phyloP scores from a whole-genome alignment of 1,140 invertebrate genomes.

The Drosophila arawakana region DNA sequence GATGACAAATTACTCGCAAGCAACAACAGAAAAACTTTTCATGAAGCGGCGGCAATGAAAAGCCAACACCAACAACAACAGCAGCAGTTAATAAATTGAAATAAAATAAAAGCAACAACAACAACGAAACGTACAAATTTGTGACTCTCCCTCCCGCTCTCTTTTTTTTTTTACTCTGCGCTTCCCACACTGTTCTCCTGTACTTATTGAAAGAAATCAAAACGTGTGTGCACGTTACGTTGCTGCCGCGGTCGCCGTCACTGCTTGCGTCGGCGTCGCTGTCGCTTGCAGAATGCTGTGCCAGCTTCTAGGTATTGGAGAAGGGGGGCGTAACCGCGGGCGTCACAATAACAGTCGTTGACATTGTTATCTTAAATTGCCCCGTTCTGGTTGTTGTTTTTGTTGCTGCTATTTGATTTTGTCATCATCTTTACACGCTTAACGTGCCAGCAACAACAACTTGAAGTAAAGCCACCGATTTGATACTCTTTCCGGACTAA shows the following conservation, averaged over 20 bases:
- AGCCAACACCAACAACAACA: constrained; percentile 57
- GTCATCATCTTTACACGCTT: constrained; percentile 64
- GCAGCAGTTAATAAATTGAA: constrained; percentile 72
- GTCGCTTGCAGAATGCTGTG: constrained; percentile 5
- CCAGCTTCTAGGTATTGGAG: neutral
- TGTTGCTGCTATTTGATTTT: constrained; percentile 62
- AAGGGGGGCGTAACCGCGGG: constrained; percentile 1
- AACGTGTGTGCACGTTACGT: constrained; percentile 60
- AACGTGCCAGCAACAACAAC: neutral
- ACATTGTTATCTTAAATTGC: constrained; percentile 78
- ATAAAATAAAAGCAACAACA: constrained; percentile 63
- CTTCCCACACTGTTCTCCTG: neutral
- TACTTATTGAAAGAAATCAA: constrained; percentile 35
- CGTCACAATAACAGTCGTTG: constrained; percentile 59
- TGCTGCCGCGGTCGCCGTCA: neutral
- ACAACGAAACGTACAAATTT: constrained; percentile 42
- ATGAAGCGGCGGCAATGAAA: constrained; percentile 52
- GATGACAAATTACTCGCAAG: constrained; percentile 67
- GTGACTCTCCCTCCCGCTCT: constrained; percentile 22
- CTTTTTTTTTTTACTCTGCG: neutral
- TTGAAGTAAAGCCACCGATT: neutral
- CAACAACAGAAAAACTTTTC: constrained; percentile 35
- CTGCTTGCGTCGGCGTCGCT: neutral
- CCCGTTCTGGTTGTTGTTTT: constrained; percentile 41
- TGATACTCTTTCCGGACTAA: constrained; percentile 19